phyloP scores from a whole-genome alignment of 37 sponge, comb jelly and placozoan species.

The Aphrocallistes beatrix region DNA sequence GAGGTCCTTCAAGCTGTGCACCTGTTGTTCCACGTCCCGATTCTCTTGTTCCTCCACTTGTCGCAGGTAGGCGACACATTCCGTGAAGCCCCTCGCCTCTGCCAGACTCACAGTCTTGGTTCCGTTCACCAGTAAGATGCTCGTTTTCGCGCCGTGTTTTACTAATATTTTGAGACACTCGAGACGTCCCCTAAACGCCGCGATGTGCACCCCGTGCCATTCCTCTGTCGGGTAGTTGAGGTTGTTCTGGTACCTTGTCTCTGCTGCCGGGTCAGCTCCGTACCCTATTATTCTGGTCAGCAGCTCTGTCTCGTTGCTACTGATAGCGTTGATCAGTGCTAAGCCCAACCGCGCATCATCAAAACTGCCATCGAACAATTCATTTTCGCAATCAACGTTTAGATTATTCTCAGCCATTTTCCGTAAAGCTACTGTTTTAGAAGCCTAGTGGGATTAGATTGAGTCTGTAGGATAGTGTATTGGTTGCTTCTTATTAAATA shows the following conservation, averaged over 20 bases:
- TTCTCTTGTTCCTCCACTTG: constrained; percentile 10
- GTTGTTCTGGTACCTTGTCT: background rate
- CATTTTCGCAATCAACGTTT: background rate
- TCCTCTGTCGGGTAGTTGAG: background rate
- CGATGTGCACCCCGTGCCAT: background rate
- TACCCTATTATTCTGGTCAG: background rate
- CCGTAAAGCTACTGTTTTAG: background rate
- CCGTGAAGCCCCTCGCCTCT: background rate
- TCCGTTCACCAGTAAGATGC: background rate
- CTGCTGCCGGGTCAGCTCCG: background rate
- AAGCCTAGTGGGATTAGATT: too few species aligned
- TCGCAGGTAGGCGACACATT: background rate
- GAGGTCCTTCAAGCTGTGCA: background rate
- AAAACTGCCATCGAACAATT: background rate
- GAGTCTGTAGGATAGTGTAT: background rate
- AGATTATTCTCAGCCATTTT: background rate
- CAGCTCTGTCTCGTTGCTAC: background rate
- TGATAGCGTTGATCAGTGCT: background rate
- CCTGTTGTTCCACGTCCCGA: constrained; percentile 1
- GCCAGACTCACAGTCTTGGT: background rate
- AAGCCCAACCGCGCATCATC: background rate
- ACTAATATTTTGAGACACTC: background rate
- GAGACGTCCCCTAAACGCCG: background rate
- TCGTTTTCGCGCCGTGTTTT: background rate
- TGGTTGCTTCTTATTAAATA: background rate